Conservation (phyloP, 1,140 invertebrate species). For the Caerostris darwini region DNA sequence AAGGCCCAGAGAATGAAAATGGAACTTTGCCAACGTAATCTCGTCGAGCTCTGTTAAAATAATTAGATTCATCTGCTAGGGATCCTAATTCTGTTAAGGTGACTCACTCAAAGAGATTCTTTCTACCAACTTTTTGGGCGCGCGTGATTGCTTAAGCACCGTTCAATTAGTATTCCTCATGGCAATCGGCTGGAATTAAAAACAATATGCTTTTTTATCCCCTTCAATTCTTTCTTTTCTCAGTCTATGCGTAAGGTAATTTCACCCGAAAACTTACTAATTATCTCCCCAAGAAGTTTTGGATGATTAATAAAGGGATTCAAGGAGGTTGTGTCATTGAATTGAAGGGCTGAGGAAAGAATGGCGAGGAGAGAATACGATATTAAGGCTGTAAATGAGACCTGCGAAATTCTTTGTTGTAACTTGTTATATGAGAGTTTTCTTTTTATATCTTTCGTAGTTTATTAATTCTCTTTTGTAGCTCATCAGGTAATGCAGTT, state of each 20-base stretch:
- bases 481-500: no score
- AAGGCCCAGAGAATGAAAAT: neutral
- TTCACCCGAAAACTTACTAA: constrained; percentile 21
- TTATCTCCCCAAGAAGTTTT: constrained; percentile 8
- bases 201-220: neutral
- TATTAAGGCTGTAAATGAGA: neutral
- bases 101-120: neutral
- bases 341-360: neutral
- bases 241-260: neutral
- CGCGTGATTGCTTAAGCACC: constrained; percentile 27
- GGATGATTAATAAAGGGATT: neutral
- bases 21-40: constrained; percentile 4
- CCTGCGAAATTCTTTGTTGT: no score
- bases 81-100: constrained; percentile 47
- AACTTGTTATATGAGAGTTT: no score
- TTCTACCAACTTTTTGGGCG: neutral
- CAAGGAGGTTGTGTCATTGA: neutral
- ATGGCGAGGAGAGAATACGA: neutral
- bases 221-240: neutral
- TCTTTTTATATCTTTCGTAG: no score
- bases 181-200: neutral
- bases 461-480: no score
- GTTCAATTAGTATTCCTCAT: constrained; percentile 17
- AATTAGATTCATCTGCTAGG: constrained; percentile 24
- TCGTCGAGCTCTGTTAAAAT: constrained; percentile 28